phyloP scores from a whole-genome alignment of 2,888 invertebrate species.

The Platycheirus albimanus region DNA sequence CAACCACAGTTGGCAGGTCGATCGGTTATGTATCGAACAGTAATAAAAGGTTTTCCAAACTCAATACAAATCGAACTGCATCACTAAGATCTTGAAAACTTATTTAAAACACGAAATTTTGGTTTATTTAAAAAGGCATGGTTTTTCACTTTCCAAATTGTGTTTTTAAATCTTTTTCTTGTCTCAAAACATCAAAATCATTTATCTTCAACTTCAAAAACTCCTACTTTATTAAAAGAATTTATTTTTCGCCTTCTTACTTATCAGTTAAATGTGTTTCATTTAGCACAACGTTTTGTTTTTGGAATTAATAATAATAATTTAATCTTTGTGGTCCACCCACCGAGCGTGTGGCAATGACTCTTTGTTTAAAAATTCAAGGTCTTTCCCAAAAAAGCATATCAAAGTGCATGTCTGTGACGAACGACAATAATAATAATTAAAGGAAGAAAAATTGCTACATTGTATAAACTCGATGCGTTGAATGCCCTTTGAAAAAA shows the following conservation, averaged over 20 bases:
- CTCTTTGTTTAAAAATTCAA: constrained; percentile 45
- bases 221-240: no score
- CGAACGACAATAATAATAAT: constrained; percentile 19
- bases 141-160: no score
- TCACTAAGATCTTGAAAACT: neutral
- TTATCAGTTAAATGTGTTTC: neutral
- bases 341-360: neutral
- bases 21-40: no score
- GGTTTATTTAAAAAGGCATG: no score
- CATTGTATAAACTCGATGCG: constrained; percentile 24
- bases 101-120: no score
- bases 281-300: neutral
- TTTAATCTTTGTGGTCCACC: constrained; percentile 23
- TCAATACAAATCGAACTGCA: neutral
- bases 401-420: constrained; percentile 42
- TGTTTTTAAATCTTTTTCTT: no score
- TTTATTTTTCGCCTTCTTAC: no score
- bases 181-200: no score
- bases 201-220: no score
- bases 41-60: no score
- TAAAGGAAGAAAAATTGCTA: constrained; percentile 40
- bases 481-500: constrained; percentile 46
- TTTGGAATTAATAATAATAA: constrained; percentile 10
- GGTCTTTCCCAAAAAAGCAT: constrained; percentile 39
- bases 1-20: no score